Conservation (phyloP, 2,113 vertebrate genomes). For the Petrocephalus zakoni region DNA sequence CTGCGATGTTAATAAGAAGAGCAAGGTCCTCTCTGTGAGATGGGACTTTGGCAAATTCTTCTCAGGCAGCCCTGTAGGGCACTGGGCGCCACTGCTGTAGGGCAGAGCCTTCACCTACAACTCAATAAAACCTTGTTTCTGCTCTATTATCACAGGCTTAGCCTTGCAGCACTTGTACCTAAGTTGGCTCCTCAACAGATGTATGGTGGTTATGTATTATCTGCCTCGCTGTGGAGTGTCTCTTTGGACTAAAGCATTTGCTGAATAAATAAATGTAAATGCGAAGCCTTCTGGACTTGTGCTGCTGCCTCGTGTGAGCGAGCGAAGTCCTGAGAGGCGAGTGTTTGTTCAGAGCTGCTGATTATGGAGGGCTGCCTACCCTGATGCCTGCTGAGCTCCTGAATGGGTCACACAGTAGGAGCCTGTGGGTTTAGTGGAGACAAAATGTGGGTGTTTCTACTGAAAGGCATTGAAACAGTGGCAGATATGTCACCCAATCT, state of each 20-base stretch:
- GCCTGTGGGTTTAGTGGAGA: neutral
- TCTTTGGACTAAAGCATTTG: neutral
- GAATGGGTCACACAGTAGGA: neutral
- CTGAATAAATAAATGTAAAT: neutral
- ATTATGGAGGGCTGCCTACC: neutral
- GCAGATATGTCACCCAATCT: neutral
- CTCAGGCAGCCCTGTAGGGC: neutral
- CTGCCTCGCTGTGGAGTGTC: neutral
- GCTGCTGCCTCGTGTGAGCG: neutral
- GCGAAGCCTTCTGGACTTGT: neutral
- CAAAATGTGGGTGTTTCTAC: conserved; percentile 5
- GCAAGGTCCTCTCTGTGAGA: neutral
- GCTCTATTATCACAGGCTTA: neutral
- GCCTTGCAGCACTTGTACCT: neutral
- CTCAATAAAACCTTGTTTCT: neutral
- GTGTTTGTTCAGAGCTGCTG: neutral
- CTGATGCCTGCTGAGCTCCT: neutral
- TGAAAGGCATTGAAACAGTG: neutral
- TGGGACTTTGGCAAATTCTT: neutral
- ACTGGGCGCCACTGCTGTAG: neutral
- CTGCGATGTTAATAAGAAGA: neutral
- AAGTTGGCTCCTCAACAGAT: neutral
- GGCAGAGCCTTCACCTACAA: neutral
- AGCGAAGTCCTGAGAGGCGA: neutral
- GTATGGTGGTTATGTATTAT: neutral